phyloP scores from a whole-genome alignment of 2,888 invertebrate species.

The Thysanoteuthis rhombus region DNA sequence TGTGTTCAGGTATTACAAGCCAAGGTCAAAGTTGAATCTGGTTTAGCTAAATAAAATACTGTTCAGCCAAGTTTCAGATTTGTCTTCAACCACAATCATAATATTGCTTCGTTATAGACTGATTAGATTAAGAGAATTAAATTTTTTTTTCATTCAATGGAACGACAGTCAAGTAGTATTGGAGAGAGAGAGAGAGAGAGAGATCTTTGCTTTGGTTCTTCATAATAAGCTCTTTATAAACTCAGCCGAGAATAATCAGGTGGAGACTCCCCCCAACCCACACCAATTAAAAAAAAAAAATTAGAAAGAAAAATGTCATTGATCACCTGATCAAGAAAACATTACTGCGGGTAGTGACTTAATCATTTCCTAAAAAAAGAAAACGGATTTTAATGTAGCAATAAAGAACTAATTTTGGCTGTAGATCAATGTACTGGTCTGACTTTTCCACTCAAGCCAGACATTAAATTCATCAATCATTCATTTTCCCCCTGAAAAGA shows the following conservation, averaged over 20 bases:
- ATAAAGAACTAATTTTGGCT: not conserved
- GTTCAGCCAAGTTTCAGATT: too few relatives aligned
- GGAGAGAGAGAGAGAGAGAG: not conserved
- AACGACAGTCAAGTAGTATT: not conserved
- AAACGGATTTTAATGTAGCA: not conserved
- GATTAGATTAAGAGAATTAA: too few relatives aligned
- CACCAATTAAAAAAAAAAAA: not conserved
- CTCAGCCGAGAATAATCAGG: not conserved
- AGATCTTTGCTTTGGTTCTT: not conserved
- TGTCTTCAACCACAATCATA: too few relatives aligned
- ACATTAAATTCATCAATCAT: not conserved
- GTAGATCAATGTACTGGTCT: not conserved
- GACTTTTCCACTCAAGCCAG: not conserved
- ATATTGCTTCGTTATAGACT: too few relatives aligned
- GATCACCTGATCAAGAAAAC: not conserved
- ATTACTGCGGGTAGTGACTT: not conserved
- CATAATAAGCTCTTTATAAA: not conserved
- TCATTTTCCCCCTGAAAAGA: not conserved
- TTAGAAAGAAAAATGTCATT: not conserved
- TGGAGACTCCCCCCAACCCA: not conserved
- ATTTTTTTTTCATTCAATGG: too few relatives aligned
- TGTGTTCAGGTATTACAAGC: too few relatives aligned
- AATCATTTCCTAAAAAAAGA: not conserved
- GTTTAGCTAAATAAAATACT: too few relatives aligned
- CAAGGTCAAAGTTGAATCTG: too few relatives aligned